A percentile compares a stretch with the other conserved stretches of the same genome.
These are phyloP conservation scores for Brachyptera putata DNA, from an alignment of 2,888 invertebrate species.

Conservation along the genomic window DNA sequence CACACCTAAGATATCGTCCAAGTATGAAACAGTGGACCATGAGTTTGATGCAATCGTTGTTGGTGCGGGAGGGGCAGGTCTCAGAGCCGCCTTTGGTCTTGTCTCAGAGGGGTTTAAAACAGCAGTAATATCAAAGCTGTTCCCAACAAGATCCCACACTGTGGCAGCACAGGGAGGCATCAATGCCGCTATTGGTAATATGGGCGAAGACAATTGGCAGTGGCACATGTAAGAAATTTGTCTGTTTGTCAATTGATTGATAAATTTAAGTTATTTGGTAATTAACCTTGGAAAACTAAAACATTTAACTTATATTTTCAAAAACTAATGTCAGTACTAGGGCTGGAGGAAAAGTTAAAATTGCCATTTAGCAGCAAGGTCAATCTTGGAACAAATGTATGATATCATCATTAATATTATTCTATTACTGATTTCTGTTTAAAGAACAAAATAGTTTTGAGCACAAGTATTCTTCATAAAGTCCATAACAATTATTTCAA, in stretches of 20 bases:
- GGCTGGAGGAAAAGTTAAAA: too few species aligned
- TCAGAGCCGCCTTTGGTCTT: conserved; percentile 67
- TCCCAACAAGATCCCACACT: conserved; percentile 72
- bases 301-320: too few species aligned
- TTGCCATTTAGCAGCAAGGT: too few species aligned
- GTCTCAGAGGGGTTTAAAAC: conserved; percentile 68
- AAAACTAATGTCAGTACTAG: too few species aligned
- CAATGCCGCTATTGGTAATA: conserved; percentile 72
- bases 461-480: background rate
- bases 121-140: conserved; percentile 69
- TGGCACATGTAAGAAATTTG: conserved; percentile 59
- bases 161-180: conserved; percentile 78
- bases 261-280: too few species aligned
- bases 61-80: conserved; percentile 72
- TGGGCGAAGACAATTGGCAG: conserved; percentile 69
- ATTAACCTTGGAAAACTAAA: too few species aligned
- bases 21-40: conserved; percentile 51
- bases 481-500: background rate
- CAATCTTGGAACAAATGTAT: too few species aligned
- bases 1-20: conserved; percentile 1
- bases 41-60: conserved; percentile 68
- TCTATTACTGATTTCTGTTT: too few species aligned
- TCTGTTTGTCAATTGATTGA: too few species aligned
- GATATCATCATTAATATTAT: too few species aligned
- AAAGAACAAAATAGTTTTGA: too few species aligned